Percentiles rank a stretch among this genome's conserved stretches.
Evolutionary conservation across 2,113 vertebrate genomes (phyloP).

Genomic region (Phalacrocorax carbo): DNA sequence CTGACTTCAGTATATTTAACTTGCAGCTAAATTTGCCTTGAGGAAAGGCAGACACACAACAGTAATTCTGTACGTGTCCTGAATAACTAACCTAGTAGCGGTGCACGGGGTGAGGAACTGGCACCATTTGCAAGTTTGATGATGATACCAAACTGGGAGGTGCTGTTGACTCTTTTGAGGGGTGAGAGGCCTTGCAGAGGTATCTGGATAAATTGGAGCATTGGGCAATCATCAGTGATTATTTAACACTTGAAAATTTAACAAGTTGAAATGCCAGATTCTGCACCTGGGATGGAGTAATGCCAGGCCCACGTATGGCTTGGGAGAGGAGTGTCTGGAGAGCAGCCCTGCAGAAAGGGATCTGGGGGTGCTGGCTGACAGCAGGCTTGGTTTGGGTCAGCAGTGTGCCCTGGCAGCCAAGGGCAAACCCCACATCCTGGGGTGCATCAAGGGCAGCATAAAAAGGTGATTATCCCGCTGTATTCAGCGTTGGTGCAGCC

Average conservation of each 20-base stretch:
- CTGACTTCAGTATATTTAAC: neutral
- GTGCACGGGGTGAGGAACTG: neutral
- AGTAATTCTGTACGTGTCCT: neutral
- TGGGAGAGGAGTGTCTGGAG: neutral
- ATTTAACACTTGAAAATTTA: neutral
- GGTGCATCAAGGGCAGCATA: neutral
- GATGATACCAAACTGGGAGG: neutral
- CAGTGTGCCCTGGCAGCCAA: neutral
- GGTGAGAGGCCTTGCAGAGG: neutral
- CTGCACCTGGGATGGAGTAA: neutral
- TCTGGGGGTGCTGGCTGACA: neutral
- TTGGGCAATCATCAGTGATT: neutral
- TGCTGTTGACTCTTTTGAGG: neutral
- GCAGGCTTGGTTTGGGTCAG: neutral
- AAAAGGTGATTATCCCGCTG: neutral
- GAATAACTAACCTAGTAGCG: neutral
- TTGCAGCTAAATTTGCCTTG: neutral
- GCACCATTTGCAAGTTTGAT: neutral
- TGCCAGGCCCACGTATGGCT: accelerated
- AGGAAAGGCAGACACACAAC: neutral
- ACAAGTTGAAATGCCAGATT: neutral
- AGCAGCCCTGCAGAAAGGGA: neutral
- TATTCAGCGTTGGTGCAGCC: neutral
- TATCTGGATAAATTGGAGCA: neutral
- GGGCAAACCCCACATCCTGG: neutral